Evolutionary conservation across 2,113 vertebrate species (phyloP), one percentile per base, ranked within the genome.

Genomic region (Australoheros scitulus): DNA sequence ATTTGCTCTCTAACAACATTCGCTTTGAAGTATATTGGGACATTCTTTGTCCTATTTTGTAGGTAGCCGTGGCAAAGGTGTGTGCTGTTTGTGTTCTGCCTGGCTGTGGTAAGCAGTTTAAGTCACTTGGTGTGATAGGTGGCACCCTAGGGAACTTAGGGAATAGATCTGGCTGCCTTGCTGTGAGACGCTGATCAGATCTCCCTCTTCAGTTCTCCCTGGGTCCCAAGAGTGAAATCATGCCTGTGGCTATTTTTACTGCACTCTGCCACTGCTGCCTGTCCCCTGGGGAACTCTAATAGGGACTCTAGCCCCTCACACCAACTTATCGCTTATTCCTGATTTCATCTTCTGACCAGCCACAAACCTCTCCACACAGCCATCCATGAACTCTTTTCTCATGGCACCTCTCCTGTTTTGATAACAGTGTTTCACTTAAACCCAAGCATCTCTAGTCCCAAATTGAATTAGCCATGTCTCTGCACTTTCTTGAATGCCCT

Each of bases 231-330:
- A 92, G 90, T 79, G 89, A 94, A 94, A 92, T 94, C 89, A 90
- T 83, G 91, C 91, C 91, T 70, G 77, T 84, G 87, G 94, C 94
- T 95, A 94, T 95, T 95, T 95, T 93, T 95, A 93, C 92, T 88
- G 83, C 86, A 61, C 89, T 91, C 86, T 91, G 79, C 88, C 86
- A 83, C 82, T 4, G 43, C 88, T 88, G 88, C 83, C 58, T 88
- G 84, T 92, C 92, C 90, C 92, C 79, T 17, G 80, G 90, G 92
- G 87, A 72, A 78, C 92, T 90, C 86, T 94, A 95, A 95, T 94
- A 85, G 93, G 90, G 91, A 79, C 86, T 91, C 85, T 52, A 82
- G 84, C 89, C 92, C 92, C 91, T 91, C 88, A 88, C 85, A 89
- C 91, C 80, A 90, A 93, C 90, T 93, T 93, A 94, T 94, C 90